phyloP scores from a whole-genome alignment of 2,888 invertebrate species.

The Schrankia costaestrigalis region DNA sequence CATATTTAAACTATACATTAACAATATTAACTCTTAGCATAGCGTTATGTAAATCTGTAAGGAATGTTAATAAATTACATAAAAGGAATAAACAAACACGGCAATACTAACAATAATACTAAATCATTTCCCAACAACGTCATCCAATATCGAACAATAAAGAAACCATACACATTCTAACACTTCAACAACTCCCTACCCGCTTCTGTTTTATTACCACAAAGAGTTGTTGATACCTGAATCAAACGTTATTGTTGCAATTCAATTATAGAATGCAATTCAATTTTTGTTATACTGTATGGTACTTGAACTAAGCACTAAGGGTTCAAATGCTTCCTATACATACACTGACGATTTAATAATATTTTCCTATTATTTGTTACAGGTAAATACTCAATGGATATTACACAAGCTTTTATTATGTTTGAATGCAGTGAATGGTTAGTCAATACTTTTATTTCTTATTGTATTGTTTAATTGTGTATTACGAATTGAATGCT shows the following conservation, averaged over 20 bases:
- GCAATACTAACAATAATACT: no score
- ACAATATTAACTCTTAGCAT: no score
- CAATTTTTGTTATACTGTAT: constrained; percentile 24
- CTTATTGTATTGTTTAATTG: neutral
- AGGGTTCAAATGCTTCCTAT: constrained; percentile 31
- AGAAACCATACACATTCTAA: constrained; percentile 47
- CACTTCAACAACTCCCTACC: constrained; percentile 35
- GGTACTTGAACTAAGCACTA: constrained; percentile 39
- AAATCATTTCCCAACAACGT: no score
- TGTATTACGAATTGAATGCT: neutral
- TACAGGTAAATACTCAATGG: constrained; percentile 46
- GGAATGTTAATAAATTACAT: no score
- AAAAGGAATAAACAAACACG: no score
- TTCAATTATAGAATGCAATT: constrained; percentile 34
- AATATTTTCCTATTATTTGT: constrained; percentile 37
- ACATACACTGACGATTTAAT: constrained; percentile 34
- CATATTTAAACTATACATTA: no score
- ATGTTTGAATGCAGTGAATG: constrained; percentile 3
- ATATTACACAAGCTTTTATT: neutral
- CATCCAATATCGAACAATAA: no score
- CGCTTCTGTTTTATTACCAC: constrained; percentile 42
- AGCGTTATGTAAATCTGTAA: no score
- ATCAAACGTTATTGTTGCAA: constrained; percentile 41
- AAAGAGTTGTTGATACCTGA: constrained; percentile 39
- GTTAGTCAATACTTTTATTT: constrained; percentile 7